Percentiles rank a stretch among this genome's conserved stretches.
Evolutionary conservation across 2,888 invertebrate species (phyloP).

Genomic region (Phortica magna): DNA sequence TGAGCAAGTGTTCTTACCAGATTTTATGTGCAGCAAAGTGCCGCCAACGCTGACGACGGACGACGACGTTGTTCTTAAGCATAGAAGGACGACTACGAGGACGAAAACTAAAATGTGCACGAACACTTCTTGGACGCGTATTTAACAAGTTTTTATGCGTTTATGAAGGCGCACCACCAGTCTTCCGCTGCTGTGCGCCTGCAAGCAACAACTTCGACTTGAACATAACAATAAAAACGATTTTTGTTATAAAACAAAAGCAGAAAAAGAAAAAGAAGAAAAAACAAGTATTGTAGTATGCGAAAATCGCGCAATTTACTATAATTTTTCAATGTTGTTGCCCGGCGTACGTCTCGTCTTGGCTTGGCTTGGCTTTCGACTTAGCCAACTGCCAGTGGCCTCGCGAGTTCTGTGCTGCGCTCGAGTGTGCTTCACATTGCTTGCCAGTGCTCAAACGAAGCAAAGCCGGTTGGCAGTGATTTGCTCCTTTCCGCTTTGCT

Average conservation of each 20-base stretch:
- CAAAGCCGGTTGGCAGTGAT: background rate
- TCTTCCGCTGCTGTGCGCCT: background rate
- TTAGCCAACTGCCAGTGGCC: background rate
- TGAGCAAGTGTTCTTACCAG: background rate
- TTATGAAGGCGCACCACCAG: background rate
- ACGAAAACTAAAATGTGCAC: background rate
- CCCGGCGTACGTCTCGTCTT: background rate
- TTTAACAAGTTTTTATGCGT: slow-evolving; percentile 29
- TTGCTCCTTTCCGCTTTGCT: background rate
- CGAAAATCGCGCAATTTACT: slow-evolving; percentile 67
- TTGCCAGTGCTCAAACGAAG: background rate
- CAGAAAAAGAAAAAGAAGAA: slow-evolving; percentile 24
- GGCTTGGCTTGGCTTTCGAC: background rate
- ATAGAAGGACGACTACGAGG: background rate
- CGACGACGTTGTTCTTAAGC: background rate
- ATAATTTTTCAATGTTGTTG: slow-evolving; percentile 53
- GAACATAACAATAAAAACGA: slow-evolving; percentile 23
- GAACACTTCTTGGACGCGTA: slow-evolving; percentile 11
- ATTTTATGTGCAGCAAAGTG: slow-evolving; percentile 5
- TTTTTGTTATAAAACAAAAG: slow-evolving; percentile 44
- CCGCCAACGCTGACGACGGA: background rate
- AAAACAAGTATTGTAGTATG: slow-evolving; percentile 18
- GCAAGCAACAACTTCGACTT: slow-evolving; percentile 13
- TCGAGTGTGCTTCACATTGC: slow-evolving; percentile 14
- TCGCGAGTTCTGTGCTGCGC: slow-evolving; percentile 1